Base-by-base conservation (phyloP, 2,797 vertebrate genomes). In the Prunella strophiata region DNA sequence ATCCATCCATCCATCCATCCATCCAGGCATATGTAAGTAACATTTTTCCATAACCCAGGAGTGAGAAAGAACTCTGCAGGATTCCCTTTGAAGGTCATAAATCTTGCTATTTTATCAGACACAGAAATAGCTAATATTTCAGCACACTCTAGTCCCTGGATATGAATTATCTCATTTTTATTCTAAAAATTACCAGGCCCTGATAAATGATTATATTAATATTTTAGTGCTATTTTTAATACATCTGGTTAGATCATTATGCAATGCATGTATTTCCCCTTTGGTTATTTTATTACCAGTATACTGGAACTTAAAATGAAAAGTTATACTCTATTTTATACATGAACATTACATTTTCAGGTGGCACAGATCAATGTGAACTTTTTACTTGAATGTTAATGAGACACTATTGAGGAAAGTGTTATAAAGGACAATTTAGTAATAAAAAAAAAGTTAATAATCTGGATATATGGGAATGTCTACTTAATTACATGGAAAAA, bases 161-260 rank as follows among this genome's bases (percentile, higher is more conserved):
- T 82, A 70, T 61, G 5, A 84, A 81, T 85, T 76, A 55, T 45
- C 51, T 77, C 54, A 8, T 14, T 89, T 85, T 72, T 59, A 71
- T 47, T 94, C 38, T 47, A 95, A 92, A 77, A 94, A 85, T 43
- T 87, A 75, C 22, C 59, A 61, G 16, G 40, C 5, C 11, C 13
- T 52, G 45, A 87, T 76, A 91, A 91, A 85, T 87, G 52, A 79
- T 52, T 6, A 65, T 51, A 62, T 71, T 87, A 91, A 76, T 67
- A 90, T 84, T 90, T 85, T 59, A 91, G 58, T 82, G n/a, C 34
- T 72, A 61, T 91, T 95, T 94, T 92, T 82, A 94, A 85, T 65
- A 76, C 26, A 79, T 57, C 40, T 93, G 77, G 85, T 86, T 82
- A 89, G 45, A 63, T 75, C 55, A 63, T 87, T 80, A 87, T 65